Base-by-base conservation (phyloP, 1,140 invertebrate species). In the Protaetia brevitarsis region DNA sequence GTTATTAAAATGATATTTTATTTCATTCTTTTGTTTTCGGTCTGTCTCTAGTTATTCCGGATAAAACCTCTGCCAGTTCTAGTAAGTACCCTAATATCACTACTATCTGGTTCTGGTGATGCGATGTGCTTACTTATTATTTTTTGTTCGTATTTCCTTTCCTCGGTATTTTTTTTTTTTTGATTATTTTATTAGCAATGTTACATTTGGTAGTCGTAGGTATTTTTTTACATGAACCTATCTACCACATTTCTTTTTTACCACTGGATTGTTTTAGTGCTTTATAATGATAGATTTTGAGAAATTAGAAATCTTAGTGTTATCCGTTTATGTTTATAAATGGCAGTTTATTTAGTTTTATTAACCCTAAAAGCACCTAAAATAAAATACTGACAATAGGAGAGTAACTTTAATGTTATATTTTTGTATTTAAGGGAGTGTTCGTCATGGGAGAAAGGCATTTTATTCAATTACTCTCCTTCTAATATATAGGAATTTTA, bases 41-140 rank as follows among this genome's bases (percentile, higher is more conserved):
- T 69, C 67, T 51, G 57, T 66, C 28, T 72, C 66, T 87, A 95
- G 93, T 91, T 95, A 87, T 95, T 95, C 91, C 92, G 93, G 92
- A 95, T 95, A 87, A 95, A 91, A 88, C 93, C 93, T 84, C 91
- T 92, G 84, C 93, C 92, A 87, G 92, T 94, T 80, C 89, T 95
- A 89, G 93, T 95, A 95, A 95, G 93, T 95, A 94, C 83, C 79
- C 77, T 79, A 79, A 79, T 60, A 67, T n/a, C n/a, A n/a, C n/a
- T n/a, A 30, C 41, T 68, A 67, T 71, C 80, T 84, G 82, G 82
- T 84, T 71, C 80, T 82, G 21, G 29, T 62, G 82, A 80, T 85
- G 82, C 83, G 81, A 82, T 84, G 81, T 82, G 82, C 80, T 82
- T 83, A 80, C 78, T 76, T 77, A 51, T 16, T 51, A n/a, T 23